These are phyloP conservation scores for Drosophila orosa DNA, from an alignment of 1,140 invertebrate genomes.

Conservation along the genomic window DNA sequence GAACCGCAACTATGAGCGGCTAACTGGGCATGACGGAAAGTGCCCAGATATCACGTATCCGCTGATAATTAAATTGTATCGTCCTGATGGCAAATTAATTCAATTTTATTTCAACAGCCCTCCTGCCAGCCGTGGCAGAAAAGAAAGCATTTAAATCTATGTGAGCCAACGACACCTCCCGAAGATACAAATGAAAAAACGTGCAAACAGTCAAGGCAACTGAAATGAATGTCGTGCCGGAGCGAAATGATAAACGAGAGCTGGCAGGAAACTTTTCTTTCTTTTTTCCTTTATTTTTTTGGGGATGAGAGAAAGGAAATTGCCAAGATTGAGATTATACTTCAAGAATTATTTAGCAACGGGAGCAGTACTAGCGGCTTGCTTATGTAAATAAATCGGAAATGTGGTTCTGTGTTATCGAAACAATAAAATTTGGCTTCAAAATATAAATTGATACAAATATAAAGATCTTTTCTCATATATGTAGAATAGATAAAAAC, in stretches of 20 bases:
- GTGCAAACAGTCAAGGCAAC: slow-evolving; percentile 29
- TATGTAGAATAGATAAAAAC: background rate
- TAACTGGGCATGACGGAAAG: slow-evolving; percentile 27
- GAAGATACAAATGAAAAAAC: slow-evolving; percentile 51
- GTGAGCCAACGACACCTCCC: slow-evolving; percentile 24
- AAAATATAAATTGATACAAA: background rate
- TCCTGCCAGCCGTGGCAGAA: slow-evolving; percentile 1
- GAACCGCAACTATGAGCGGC: slow-evolving; percentile 17
- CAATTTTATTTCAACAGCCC: slow-evolving; percentile 35
- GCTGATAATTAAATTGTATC: slow-evolving; percentile 47
- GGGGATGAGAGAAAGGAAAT: slow-evolving; percentile 14
- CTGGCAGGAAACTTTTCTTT: slow-evolving; percentile 14
- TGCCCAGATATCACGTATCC: slow-evolving; percentile 29
- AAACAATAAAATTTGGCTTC: background rate
- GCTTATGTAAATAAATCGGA: background rate
- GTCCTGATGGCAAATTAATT: slow-evolving; percentile 44
- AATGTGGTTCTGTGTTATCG: background rate
- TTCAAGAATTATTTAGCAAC: slow-evolving; percentile 1
- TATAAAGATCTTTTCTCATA: background rate
- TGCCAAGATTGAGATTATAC: slow-evolving; percentile 42
- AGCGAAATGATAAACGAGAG: slow-evolving; percentile 38
- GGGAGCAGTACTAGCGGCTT: background rate
- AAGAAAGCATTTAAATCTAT: slow-evolving; percentile 35
- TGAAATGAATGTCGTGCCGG: slow-evolving; percentile 34
- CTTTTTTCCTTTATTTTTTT: background rate